A percentile compares a stretch with the other conserved stretches of the same genome.
phyloP scores from a whole-genome alignment of 2,888 invertebrate species.

The Metopia argyrocephala region DNA sequence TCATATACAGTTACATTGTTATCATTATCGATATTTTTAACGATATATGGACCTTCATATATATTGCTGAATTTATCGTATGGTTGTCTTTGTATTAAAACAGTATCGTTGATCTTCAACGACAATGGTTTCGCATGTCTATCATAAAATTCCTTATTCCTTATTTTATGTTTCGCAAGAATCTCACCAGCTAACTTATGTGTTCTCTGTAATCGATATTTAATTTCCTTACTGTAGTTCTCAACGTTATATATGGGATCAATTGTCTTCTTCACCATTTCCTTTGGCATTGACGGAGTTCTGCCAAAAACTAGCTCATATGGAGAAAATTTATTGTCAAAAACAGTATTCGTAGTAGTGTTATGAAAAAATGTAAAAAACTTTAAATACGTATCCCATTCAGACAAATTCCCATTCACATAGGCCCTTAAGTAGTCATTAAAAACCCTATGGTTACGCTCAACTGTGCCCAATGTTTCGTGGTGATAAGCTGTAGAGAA shows the following conservation, averaged over 20 bases:
- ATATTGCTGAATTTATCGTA: conserved; percentile 1
- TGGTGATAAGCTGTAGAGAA: conserved; percentile 16
- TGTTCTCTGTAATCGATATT: conserved; percentile 11
- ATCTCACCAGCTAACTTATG: neutral
- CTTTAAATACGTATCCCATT: conserved; percentile 18
- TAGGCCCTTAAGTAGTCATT: conserved; percentile 20
- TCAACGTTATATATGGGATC: conserved; percentile 12
- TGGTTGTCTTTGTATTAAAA: neutral
- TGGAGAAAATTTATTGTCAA: conserved; percentile 16
- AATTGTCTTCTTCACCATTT: neutral
- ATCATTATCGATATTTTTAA: neutral
- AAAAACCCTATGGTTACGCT: conserved; percentile 34
- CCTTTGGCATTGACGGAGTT: neutral
- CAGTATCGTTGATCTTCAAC: neutral
- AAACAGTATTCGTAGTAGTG: conserved; percentile 9
- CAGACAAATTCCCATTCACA: neutral
- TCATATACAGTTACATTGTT: neutral
- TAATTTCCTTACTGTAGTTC: conserved; percentile 13
- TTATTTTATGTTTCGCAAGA: conserved; percentile 12
- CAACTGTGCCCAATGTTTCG: conserved; percentile 13
- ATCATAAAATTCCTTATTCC: conserved; percentile 18
- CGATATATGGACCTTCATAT: conserved; percentile 10
- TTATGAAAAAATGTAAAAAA: conserved; percentile 26
- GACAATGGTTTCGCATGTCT: conserved; percentile 1
- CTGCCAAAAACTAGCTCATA: conserved; percentile 19